Conservation (phyloP, 1,140 invertebrate genomes). For the Eufriesea mexicana region DNA sequence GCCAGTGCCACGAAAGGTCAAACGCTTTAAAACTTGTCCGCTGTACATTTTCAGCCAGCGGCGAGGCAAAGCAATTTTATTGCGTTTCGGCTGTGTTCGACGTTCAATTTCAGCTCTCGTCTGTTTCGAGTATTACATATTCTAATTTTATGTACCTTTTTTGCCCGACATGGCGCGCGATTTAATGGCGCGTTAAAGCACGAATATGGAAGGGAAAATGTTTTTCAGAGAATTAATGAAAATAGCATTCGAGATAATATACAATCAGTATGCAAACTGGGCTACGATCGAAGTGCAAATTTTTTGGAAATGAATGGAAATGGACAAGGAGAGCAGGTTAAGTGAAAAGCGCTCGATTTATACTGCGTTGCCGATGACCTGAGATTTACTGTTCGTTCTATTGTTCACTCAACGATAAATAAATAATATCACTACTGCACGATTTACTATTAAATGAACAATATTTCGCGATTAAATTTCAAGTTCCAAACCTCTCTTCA, state of each 20-base stretch:
- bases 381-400: neutral
- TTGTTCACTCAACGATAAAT: neutral
- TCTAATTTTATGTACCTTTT: neutral
- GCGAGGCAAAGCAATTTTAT: constrained; percentile 22
- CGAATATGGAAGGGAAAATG: neutral
- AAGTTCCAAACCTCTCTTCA: neutral
- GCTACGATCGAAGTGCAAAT: neutral
- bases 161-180: neutral
- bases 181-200: neutral
- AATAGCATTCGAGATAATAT: neutral
- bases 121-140: neutral
- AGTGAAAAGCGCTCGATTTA: neutral
- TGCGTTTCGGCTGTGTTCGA: neutral
- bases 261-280: neutral
- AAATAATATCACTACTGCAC: neutral
- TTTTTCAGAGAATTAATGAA: neutral
- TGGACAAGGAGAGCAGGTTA: neutral
- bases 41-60: constrained; percentile 10
- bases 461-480: neutral
- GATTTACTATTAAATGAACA: neutral
- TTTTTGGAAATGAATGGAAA: constrained; percentile 8
- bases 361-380: neutral
- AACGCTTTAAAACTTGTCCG: constrained; percentile 45
- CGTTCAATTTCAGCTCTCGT: constrained; percentile 14
- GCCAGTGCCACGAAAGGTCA: constrained; percentile 21